Conservation (phyloP, 2,113 vertebrate species). For the Chrysemys picta region DNA sequence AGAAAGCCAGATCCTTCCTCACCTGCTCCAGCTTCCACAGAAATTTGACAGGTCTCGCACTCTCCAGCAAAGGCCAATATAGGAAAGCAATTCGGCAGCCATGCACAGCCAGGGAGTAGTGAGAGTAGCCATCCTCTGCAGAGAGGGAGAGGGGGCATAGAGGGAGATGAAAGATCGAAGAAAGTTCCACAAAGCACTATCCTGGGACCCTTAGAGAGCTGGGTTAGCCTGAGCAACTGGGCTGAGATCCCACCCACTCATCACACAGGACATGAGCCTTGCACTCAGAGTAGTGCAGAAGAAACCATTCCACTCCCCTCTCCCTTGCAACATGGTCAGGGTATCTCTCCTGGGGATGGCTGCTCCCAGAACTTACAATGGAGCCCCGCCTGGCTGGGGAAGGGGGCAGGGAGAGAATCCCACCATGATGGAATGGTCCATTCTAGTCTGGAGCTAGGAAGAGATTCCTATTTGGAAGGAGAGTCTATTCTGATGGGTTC, state of each 20-base stretch:
- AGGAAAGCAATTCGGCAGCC: slow-evolving; percentile 96
- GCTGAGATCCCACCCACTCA: not conserved
- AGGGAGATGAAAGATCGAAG: accelerated
- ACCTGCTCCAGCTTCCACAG: slow-evolving; percentile 99
- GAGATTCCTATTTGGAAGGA: not conserved
- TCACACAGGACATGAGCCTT: not conserved
- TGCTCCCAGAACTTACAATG: accelerated
- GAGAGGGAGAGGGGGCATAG: not conserved
- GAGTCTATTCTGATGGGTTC: not conserved
- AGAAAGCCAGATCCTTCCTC: slow-evolving; percentile 24
- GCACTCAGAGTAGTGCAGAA: not conserved
- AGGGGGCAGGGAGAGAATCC: not conserved
- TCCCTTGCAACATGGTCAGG: not conserved
- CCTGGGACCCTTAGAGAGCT: not conserved
- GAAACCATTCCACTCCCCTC: not conserved
- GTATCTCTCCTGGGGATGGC: not conserved
- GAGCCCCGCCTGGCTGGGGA: not conserved
- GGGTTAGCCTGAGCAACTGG: accelerated
- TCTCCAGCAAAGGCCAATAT: slow-evolving; percentile 94
- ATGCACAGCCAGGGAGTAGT: slow-evolving; percentile 94
- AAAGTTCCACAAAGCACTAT: not conserved
- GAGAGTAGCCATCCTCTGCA: slow-evolving; percentile 93
- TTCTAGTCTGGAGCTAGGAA: not conserved
- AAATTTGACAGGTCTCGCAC: slow-evolving; percentile 95
- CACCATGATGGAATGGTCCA: not conserved